These are phyloP conservation scores for Sterrhoptilus dennistouni DNA, from an alignment of 2,113 vertebrate species.

Conservation along the genomic window DNA sequence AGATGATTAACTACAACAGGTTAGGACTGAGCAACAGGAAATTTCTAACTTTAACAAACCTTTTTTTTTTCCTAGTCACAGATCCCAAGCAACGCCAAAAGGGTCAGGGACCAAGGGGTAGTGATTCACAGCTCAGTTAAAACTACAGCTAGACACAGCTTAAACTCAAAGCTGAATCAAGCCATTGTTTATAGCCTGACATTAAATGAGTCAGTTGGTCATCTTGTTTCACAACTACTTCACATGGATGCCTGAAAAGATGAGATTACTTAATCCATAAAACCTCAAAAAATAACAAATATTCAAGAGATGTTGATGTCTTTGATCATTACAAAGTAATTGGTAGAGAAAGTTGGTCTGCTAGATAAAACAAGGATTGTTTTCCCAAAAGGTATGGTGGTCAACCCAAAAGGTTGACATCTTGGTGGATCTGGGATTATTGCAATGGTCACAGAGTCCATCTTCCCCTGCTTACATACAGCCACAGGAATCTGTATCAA, in stretches of 20 bases:
- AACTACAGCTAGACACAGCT: neutral
- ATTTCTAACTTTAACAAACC: neutral
- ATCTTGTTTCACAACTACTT: neutral
- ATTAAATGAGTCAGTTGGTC: neutral
- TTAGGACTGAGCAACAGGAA: neutral
- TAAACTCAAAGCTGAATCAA: neutral
- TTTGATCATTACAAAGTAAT: neutral
- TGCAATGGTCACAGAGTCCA: rapidly evolving
- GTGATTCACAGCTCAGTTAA: rapidly evolving
- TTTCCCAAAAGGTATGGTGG: neutral
- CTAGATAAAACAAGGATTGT: neutral
- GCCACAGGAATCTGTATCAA: neutral
- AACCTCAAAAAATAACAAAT: neutral
- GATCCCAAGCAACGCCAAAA: neutral
- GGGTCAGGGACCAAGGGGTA: neutral
- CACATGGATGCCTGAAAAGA: neutral
- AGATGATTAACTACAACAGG: neutral
- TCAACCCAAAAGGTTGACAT: neutral
- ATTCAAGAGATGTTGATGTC: neutral
- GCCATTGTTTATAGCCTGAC: neutral
- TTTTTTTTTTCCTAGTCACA: too few species aligned
- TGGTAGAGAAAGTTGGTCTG: neutral
- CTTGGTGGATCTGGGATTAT: neutral
- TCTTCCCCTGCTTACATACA: neutral
- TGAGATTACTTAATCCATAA: neutral